Conservation (phyloP, 2,113 vertebrate species). For the Brachyistius frenatus region DNA sequence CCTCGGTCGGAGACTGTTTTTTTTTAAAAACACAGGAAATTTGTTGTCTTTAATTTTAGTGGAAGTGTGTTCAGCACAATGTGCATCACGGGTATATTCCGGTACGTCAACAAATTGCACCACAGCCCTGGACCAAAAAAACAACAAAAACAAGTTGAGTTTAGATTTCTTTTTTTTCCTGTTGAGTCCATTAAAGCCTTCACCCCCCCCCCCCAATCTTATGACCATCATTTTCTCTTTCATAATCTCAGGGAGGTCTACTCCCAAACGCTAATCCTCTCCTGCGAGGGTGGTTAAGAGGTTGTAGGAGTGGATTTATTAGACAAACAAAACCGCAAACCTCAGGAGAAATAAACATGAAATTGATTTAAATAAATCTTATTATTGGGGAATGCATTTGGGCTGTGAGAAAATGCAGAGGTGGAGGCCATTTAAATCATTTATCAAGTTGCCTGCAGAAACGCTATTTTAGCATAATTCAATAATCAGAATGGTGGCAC, state of each 20-base stretch:
- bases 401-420: slow-evolving; percentile 43
- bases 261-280: slow-evolving; percentile 46
- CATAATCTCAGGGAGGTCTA: slow-evolving; percentile 24
- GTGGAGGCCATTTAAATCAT: slow-evolving; percentile 61
- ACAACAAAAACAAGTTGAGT: too few species aligned
- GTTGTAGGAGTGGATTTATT: slow-evolving; percentile 66
- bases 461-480: slow-evolving; percentile 68
- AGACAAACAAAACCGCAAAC: slow-evolving; percentile 66
- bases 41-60: too few species aligned
- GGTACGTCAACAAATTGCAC: too few species aligned
- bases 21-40: too few species aligned
- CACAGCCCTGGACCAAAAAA: too few species aligned
- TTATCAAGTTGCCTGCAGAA: slow-evolving; percentile 64
- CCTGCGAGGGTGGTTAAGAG: slow-evolving; percentile 9
- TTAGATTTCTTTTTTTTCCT: too few species aligned
- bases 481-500: slow-evolving; percentile 55
- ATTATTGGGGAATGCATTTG: slow-evolving; percentile 55
- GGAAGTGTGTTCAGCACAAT: too few species aligned
- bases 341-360: slow-evolving; percentile 65
- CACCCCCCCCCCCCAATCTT: not conserved
- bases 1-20: not conserved
- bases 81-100: too few species aligned
- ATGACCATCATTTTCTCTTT: not conserved
- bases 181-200: too few species aligned
- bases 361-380: slow-evolving; percentile 74